phyloP scores from a whole-genome alignment of 2,113 vertebrate species.

The Chlamydotis undulata region DNA sequence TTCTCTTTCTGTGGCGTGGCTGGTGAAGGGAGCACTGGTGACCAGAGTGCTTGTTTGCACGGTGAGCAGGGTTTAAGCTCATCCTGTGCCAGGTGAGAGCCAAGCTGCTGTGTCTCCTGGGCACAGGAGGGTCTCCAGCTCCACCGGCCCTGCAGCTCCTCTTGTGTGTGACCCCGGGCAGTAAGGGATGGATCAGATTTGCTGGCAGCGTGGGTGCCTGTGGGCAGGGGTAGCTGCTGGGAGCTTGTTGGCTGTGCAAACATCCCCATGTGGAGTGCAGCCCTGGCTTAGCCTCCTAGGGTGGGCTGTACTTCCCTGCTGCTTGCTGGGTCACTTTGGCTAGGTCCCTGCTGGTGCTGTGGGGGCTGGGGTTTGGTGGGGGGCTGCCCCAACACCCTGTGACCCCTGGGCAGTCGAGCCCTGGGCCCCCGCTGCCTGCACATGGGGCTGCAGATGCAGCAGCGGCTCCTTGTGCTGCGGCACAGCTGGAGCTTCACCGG shows the following conservation, averaged over 20 bases:
- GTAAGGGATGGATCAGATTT: no score
- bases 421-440: no score
- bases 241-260: neutral
- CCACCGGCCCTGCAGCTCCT: neutral
- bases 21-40: rapidly evolving
- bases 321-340: rapidly evolving
- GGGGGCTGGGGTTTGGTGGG: neutral
- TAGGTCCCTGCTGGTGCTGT: rapidly evolving
- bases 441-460: rapidly evolving
- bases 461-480: rapidly evolving
- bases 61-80: neutral
- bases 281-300: rapidly evolving
- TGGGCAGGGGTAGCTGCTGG: neutral
- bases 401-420: neutral
- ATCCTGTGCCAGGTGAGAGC: neutral
- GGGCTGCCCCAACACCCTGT: rapidly evolving
- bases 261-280: rapidly evolving
- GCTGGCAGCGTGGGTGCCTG: neutral
- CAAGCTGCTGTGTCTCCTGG: neutral
- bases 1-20: rapidly evolving
- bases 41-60: rapidly evolving
- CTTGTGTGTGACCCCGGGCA: neutral
- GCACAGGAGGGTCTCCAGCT: rapidly evolving
- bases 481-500: no score
- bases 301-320: no score